Evolutionary conservation across 2,888 invertebrate species (phyloP), one percentile per base, ranked within the genome.

Genomic region (Tenthredo scrophulariae): DNA sequence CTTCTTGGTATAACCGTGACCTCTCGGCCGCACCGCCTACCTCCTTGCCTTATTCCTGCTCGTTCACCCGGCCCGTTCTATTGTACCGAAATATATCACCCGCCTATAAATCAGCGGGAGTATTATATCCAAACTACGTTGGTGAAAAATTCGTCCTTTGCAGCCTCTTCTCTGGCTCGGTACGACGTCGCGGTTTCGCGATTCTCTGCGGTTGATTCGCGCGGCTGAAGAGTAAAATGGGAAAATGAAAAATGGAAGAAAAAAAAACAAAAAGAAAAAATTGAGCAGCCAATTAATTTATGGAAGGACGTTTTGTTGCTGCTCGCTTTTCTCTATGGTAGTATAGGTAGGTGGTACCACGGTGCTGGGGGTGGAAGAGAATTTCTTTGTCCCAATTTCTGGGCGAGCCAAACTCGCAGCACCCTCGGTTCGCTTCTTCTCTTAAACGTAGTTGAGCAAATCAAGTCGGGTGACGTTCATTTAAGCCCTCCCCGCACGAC

Each of bases 401-500:
- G 67, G 15, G 74, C 22, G 74, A 70, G 74, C 22, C 22, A 43
- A 67, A 33, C 33, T 67, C 50, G 15, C 29, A 18, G 18, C 77
- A 29, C 77, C 46, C 46, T 50, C 77, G 77, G 26, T n/a, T 15
- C 9, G 29, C 37, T 43, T 40, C 74, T 70, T 72, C 77, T 85
- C 82, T 82, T 82, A 82, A 85, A 82, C 70, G 54, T 29, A 74
- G 72, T 85, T 82, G 65, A 85, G 85, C 72, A 85, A 85, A 85
- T 85, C 85, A 85, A 85, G 80, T 58, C 70, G 62, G 70, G 67
- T n/a, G 85, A 54, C 85, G 80, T 80, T 82, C 80, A 82, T 82
- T 80, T 82, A 67, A 84, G 84, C 26, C 84, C 86, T 86, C 75
- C 83, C 85, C 74, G 85, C 70, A 75, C 75, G 46, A 84, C 86